Percentiles rank a stretch among this genome's conserved stretches.
Evolutionary conservation across 2,888 invertebrate species (phyloP).

Genomic region (Abscondita cerata): DNA sequence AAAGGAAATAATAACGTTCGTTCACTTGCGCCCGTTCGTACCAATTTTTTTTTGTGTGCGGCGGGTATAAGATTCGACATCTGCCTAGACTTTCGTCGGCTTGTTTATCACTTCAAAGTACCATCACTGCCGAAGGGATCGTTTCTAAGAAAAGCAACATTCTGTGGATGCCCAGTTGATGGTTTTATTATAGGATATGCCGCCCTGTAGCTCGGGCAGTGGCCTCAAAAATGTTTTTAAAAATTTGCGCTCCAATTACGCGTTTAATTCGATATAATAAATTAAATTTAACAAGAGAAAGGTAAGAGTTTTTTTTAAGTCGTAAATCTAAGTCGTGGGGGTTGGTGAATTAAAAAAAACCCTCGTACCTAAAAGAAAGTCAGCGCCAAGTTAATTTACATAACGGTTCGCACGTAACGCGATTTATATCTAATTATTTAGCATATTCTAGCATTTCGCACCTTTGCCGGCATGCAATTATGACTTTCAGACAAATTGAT

Average conservation of each 20-base stretch:
- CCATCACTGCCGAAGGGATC: constrained; percentile 19
- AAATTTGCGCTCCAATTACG: constrained; percentile 3
- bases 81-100: constrained; percentile 21
- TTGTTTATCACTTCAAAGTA: constrained; percentile 12
- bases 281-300: background rate
- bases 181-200: constrained; percentile 20
- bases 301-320: background rate
- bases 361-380: background rate
- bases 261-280: background rate
- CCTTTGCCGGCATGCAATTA: constrained; percentile 38
- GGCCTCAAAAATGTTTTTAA: constrained; percentile 27
- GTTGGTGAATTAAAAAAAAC: background rate
- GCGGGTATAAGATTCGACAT: constrained; percentile 7
- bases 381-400: constrained; percentile 26
- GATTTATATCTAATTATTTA: constrained; percentile 38
- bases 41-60: constrained; percentile 1
- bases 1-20: constrained; percentile 9
- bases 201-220: constrained; percentile 14
- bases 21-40: background rate
- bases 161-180: constrained; percentile 18
- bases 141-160: constrained; percentile 19
- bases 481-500: constrained; percentile 30
- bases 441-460: constrained; percentile 38
- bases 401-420: constrained; percentile 34
- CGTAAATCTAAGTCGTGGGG: background rate